These are phyloP conservation scores for Glyphotaelius pellucidus DNA, from an alignment of 2,888 invertebrate genomes.

Conservation along the genomic window DNA sequence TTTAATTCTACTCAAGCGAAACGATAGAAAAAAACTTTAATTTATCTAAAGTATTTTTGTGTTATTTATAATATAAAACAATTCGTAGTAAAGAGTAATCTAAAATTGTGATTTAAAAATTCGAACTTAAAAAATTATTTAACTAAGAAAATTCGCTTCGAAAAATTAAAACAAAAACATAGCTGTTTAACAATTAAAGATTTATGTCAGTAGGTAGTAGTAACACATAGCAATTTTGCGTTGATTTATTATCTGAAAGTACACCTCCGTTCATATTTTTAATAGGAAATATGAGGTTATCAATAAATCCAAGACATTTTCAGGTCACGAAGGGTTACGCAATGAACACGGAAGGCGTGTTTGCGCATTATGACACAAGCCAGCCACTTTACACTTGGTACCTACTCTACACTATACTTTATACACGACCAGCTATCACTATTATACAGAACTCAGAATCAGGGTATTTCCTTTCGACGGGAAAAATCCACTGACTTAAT, in stretches of 20 bases:
- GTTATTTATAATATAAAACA: no score
- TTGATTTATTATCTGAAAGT: constrained; percentile 18
- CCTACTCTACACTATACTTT: not conserved
- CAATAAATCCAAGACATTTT: constrained; percentile 38
- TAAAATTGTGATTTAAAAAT: no score
- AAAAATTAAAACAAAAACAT: no score
- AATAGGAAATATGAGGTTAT: constrained; percentile 22
- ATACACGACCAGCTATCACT: not conserved
- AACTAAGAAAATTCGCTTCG: no score
- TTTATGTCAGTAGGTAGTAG: not conserved
- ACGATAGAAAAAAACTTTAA: no score
- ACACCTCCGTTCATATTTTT: not conserved
- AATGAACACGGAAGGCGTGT: constrained; percentile 51
- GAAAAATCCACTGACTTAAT: constrained; percentile 7
- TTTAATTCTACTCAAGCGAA: no score
- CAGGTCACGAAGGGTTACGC: constrained; percentile 50
- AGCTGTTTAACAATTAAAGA: no score
- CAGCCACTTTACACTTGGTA: not conserved
- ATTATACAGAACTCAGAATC: constrained; percentile 22
- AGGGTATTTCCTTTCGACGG: constrained; percentile 33
- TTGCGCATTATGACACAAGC: constrained; percentile 26
- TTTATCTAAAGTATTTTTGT: no score
- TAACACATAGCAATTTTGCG: not conserved
- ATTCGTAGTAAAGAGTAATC: no score
- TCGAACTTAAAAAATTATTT: no score